These are phyloP conservation scores for Mamestra configurata DNA, from an alignment of 1,140 invertebrate species.

Conservation along the genomic window DNA sequence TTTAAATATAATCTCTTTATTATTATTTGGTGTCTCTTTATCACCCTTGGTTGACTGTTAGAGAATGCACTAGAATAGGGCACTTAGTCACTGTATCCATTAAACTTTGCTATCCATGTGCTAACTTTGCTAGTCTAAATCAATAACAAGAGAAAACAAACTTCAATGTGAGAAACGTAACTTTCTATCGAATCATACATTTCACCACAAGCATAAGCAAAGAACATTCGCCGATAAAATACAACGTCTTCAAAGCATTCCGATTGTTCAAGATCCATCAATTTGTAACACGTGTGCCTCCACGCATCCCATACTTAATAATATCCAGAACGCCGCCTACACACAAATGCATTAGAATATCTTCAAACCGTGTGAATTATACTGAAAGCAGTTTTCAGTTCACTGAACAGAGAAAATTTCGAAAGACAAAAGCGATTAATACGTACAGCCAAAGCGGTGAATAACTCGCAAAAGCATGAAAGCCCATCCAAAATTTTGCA, in stretches of 20 bases:
- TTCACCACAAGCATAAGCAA: neutral
- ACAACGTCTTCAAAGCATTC: neutral
- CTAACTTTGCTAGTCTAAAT: too few species aligned
- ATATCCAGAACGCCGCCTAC: neutral
- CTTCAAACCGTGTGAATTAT: constrained; percentile 19
- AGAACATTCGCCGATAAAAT: neutral
- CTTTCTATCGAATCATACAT: too few species aligned
- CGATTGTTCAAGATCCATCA: constrained; percentile 20
- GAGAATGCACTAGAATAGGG: too few species aligned
- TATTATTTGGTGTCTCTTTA: too few species aligned
- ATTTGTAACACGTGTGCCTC: constrained; percentile 9
- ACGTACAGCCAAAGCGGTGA: neutral
- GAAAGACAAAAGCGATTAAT: constrained; percentile 40
- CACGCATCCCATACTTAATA: neutral
- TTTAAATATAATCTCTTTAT: too few species aligned
- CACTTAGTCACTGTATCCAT: too few species aligned
- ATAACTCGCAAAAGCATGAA: neutral
- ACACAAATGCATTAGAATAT: constrained; percentile 34
- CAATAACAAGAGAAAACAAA: too few species aligned
- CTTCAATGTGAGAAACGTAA: too few species aligned
- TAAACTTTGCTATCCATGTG: too few species aligned
- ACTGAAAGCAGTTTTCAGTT: constrained; percentile 34
- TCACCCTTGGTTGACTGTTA: too few species aligned
- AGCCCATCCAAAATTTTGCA: constrained; percentile 55
- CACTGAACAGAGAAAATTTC: constrained; percentile 22